These are phyloP conservation scores for Buphagus erythrorhynchus DNA, from an alignment of 2,797 vertebrate species.

Conservation along the genomic window DNA sequence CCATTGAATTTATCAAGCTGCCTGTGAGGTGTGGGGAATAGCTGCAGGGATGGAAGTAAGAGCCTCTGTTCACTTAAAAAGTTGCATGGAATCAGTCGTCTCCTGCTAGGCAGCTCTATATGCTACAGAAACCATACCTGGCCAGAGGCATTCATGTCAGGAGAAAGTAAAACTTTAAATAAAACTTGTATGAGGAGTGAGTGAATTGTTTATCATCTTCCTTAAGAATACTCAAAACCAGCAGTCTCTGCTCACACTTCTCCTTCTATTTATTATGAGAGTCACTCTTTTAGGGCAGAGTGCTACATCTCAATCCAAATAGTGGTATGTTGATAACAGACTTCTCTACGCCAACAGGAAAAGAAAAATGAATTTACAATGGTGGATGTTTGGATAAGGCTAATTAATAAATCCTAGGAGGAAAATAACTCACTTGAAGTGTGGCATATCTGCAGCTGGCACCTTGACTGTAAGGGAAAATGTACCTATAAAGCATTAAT, in stretches of 20 bases:
- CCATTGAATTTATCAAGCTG: neutral
- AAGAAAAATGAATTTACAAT: neutral
- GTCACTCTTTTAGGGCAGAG: neutral
- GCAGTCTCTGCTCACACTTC: neutral
- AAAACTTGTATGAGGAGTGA: neutral
- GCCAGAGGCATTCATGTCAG: neutral
- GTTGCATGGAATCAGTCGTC: neutral
- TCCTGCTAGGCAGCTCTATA: neutral
- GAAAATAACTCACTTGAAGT: neutral
- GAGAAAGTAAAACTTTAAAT: neutral
- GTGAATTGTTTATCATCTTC: neutral
- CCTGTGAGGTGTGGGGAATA: neutral
- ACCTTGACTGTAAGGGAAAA: neutral
- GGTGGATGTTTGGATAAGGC: slow-evolving; percentile 13
- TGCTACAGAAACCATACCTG: neutral
- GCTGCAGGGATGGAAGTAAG: neutral
- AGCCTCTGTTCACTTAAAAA: neutral
- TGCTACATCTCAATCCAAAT: neutral
- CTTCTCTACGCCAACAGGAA: neutral
- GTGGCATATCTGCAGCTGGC: slow-evolving; percentile 18
- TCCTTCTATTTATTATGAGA: neutral
- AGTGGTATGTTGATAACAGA: neutral
- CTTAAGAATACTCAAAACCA: neutral
- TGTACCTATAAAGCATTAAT: neutral
- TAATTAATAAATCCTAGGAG: slow-evolving; percentile 38